These are phyloP conservation scores for Troilus luridus DNA, from an alignment of 2,888 invertebrate species.

Conservation along the genomic window DNA sequence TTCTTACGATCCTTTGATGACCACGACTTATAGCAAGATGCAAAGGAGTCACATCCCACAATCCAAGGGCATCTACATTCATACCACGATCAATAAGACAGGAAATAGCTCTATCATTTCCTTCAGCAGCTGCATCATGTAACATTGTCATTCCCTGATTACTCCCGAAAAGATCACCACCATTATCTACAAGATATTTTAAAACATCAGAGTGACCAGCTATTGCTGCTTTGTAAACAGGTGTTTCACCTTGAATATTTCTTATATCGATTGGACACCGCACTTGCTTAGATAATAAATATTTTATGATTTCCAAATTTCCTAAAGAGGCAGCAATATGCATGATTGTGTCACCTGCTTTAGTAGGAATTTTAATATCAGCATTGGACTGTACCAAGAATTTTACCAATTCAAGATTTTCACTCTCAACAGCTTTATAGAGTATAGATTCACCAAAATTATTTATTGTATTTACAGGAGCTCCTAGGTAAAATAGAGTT, in stretches of 20 bases:
- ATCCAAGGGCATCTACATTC: neutral
- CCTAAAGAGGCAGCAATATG: conserved; percentile 39
- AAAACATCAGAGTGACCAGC: neutral
- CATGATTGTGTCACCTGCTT: conserved; percentile 13
- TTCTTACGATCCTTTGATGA: neutral
- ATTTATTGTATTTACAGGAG: conserved; percentile 26
- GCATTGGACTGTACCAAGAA: neutral
- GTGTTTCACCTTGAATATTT: neutral
- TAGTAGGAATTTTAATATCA: neutral
- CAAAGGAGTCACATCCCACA: conserved; percentile 47
- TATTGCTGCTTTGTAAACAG: conserved; percentile 47
- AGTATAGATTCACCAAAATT: neutral
- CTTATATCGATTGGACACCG: neutral
- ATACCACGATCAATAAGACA: conserved; percentile 33
- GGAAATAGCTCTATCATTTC: conserved; percentile 16
- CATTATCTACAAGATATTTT: conserved; percentile 27
- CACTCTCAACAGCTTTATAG: conserved; percentile 28
- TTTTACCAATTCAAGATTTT: conserved; percentile 20
- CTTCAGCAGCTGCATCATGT: conserved; percentile 32
- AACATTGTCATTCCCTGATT: conserved; percentile 17
- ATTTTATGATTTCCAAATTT: conserved; percentile 19
- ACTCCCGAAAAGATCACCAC: neutral
- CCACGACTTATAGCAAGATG: conserved; percentile 40
- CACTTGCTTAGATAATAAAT: neutral
- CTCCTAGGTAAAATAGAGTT: neutral